A percentile compares a stretch with the other conserved stretches of the same genome.
phyloP scores from a whole-genome alignment of 2,888 invertebrate species.

The Strigamia transsilvanica region DNA sequence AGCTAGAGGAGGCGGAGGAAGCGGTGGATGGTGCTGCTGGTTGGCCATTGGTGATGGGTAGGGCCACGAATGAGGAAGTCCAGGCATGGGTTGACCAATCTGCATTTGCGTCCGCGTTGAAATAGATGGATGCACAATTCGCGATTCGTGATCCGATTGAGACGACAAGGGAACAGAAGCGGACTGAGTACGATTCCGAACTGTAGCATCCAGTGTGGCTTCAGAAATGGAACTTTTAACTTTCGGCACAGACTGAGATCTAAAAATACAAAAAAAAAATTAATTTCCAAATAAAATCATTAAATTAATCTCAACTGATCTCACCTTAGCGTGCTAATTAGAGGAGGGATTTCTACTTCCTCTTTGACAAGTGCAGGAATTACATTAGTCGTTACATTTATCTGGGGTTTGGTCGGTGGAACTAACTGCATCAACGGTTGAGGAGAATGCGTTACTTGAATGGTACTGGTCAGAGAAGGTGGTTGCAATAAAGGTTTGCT shows the following conservation, averaged over 20 bases:
- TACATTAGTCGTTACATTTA: neutral
- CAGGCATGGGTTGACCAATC: slow-evolving; percentile 57
- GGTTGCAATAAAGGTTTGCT: slow-evolving; percentile 46
- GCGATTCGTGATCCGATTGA: slow-evolving; percentile 12
- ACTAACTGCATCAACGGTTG: slow-evolving; percentile 48
- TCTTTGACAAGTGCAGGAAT: slow-evolving; percentile 37
- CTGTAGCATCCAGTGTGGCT: slow-evolving; percentile 52
- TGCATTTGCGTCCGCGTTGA: slow-evolving; percentile 55
- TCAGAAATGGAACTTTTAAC: slow-evolving; percentile 53
- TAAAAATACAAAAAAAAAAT: neutral
- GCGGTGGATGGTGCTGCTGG: slow-evolving; percentile 49
- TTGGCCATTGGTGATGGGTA: slow-evolving; percentile 48
- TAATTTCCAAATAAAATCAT: neutral
- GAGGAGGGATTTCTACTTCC: slow-evolving; percentile 23
- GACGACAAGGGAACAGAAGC: slow-evolving; percentile 46
- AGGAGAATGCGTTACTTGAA: slow-evolving; percentile 49
- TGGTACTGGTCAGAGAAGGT: slow-evolving; percentile 19
- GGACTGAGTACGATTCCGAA: slow-evolving; percentile 54
- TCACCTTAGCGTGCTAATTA: slow-evolving; percentile 50
- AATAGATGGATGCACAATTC: slow-evolving; percentile 33
- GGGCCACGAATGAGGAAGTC: slow-evolving; percentile 55
- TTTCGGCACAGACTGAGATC: slow-evolving; percentile 55
- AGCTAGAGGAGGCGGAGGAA: slow-evolving; percentile 40
- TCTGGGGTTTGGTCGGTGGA: slow-evolving; percentile 27
- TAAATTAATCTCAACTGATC: neutral